A percentile compares a stretch with the other conserved stretches of the same genome.
Conservation (phyloP, 2,797 vertebrate species). For the Passerculus sandwichensis region DNA sequence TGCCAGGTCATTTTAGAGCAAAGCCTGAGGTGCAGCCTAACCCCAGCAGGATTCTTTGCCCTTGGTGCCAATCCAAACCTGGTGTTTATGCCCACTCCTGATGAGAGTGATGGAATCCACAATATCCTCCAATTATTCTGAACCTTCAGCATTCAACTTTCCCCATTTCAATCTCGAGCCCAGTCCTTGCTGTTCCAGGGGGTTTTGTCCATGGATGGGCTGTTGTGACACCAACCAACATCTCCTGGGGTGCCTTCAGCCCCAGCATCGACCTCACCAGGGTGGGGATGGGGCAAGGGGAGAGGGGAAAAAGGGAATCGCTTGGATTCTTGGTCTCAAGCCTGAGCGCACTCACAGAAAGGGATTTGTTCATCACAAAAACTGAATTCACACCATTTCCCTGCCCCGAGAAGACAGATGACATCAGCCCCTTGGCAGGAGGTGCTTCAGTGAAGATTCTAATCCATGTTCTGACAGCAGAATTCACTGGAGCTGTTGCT, state of each 20-base stretch:
- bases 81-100: too few relatives aligned
- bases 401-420: conserved; percentile 32
- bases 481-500: conserved; percentile 69
- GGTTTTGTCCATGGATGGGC: background rate
- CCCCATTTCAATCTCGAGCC: background rate
- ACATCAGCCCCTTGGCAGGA: conserved; percentile 56
- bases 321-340: background rate
- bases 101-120: fast-evolving
- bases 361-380: conserved; percentile 51
- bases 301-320: background rate
- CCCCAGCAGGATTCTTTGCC: background rate
- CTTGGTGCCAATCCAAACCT: background rate
- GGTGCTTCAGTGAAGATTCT: conserved; percentile 33
- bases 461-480: conserved; percentile 65
- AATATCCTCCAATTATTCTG: background rate
- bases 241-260: background rate
- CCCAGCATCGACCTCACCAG: conserved; percentile 1
- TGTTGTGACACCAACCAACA: background rate
- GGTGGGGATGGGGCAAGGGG: background rate
- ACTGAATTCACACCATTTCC: conserved; percentile 19
- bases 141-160: background rate
- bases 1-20: background rate
- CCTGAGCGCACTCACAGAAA: conserved; percentile 15
- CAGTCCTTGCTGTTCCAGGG: background rate
- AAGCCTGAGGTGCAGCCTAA: background rate